A percentile compares a stretch with the other conserved stretches of the same genome.
Evolutionary conservation across 2,888 invertebrate genomes (phyloP).

Genomic region (Macrophya alboannulata): DNA sequence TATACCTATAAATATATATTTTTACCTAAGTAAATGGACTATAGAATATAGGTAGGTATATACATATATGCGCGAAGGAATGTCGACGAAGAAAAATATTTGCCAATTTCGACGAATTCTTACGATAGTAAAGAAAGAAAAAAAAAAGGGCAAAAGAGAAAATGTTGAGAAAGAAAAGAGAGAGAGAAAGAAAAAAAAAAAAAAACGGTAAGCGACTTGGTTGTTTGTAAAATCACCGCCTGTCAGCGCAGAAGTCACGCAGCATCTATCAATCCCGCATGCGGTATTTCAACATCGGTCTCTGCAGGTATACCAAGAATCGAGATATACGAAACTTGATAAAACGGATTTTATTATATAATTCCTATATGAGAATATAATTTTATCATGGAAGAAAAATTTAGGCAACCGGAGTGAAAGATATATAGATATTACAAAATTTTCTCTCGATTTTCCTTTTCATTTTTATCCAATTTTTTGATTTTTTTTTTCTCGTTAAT

Average conservation of each 20-base stretch:
- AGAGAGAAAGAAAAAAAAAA: not conserved
- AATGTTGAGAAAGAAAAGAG: not conserved
- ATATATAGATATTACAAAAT: not conserved
- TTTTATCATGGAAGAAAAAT: not conserved
- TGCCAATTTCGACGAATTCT: conserved; percentile 18
- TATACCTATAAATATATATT: not conserved
- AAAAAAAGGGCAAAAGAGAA: conserved; percentile 3
- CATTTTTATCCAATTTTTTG: not conserved
- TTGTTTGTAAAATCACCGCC: conserved; percentile 51
- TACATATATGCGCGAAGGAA: conserved; percentile 12
- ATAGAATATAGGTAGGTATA: not conserved
- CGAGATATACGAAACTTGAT: not conserved
- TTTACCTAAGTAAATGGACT: not conserved
- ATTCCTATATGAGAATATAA: not conserved
- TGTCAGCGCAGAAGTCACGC: conserved; percentile 32
- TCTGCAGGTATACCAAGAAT: not conserved
- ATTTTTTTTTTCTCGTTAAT: not conserved
- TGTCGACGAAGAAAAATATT: conserved; percentile 29
- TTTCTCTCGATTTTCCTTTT: not conserved
- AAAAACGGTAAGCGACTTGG: not conserved
- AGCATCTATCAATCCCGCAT: conserved; percentile 19
- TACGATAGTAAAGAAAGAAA: not conserved
- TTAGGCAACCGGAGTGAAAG: no score
- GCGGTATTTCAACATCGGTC: conserved; percentile 22
- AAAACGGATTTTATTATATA: not conserved